phyloP scores from a whole-genome alignment of 2,888 invertebrate species.

The Leptopilina syphax region DNA sequence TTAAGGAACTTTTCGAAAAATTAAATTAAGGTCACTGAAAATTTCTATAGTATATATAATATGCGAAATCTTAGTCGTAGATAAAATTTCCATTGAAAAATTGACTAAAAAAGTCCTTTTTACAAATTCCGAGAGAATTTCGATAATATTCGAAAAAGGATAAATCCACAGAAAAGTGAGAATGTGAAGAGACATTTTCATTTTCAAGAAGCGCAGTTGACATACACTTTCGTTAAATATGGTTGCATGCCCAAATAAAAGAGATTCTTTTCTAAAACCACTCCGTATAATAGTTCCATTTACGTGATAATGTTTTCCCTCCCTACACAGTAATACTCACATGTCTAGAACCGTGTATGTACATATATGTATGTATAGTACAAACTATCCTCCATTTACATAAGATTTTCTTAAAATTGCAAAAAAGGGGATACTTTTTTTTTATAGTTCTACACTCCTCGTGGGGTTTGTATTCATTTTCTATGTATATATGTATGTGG shows the following conservation, averaged over 20 bases:
- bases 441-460: not conserved
- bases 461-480: not conserved
- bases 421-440: not conserved
- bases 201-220: not conserved
- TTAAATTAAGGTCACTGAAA: too few relatives aligned
- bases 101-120: too few relatives aligned
- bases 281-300: slow-evolving; percentile 30
- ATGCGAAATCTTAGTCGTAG: too few relatives aligned
- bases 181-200: not conserved
- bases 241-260: not conserved
- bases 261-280: not conserved
- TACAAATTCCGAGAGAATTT: too few relatives aligned
- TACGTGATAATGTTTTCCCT: slow-evolving; percentile 16
- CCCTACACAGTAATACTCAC: not conserved
- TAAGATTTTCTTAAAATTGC: slow-evolving; percentile 27
- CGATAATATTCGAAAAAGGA: too few relatives aligned
- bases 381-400: slow-evolving; percentile 6
- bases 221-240: slow-evolving; percentile 2
- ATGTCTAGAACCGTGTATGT: too few relatives aligned
- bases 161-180: not conserved
- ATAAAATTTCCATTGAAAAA: too few relatives aligned
- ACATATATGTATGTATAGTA: too few relatives aligned
- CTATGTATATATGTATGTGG: not conserved
- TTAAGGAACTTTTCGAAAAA: too few relatives aligned
- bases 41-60: too few relatives aligned